Percentiles rank a stretch among this genome's conserved stretches.
Conservation (phyloP, 2,113 vertebrate genomes). For the Holacanthus passer region DNA sequence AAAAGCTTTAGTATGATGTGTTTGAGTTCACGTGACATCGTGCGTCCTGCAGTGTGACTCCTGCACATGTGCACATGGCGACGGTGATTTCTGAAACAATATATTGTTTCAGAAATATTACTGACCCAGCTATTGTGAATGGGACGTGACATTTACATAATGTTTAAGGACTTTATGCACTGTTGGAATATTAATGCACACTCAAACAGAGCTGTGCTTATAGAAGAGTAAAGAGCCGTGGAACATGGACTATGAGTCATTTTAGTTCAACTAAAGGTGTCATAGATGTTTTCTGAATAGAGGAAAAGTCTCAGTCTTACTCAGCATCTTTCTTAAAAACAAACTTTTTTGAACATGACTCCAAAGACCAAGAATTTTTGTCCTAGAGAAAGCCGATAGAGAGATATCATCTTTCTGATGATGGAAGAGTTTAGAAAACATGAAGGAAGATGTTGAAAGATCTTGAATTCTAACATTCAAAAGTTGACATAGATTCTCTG, state of each 20-base stretch:
- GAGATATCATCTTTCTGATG: too few species aligned
- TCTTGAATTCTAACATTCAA: too few species aligned
- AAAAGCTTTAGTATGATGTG: too few species aligned
- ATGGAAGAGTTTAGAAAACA: too few species aligned
- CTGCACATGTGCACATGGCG: too few species aligned
- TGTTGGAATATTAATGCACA: constrained; percentile 10
- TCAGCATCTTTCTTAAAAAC: background rate
- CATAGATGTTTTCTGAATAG: background rate
- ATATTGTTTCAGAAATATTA: too few species aligned
- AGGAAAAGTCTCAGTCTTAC: background rate
- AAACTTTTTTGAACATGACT: background rate
- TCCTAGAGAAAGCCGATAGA: too few species aligned
- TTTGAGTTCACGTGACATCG: too few species aligned
- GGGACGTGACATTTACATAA: constrained; percentile 19
- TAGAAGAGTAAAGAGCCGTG: background rate
- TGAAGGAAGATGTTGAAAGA: too few species aligned
- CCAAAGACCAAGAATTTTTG: background rate
- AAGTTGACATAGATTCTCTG: background rate
- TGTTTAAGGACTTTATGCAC: background rate
- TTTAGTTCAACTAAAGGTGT: too few species aligned
- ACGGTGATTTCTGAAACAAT: too few species aligned
- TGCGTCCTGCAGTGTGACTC: too few species aligned
- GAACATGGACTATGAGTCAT: background rate
- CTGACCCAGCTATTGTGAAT: background rate
- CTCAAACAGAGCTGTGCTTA: background rate